Evolutionary conservation across 2,888 invertebrate genomes (phyloP), one percentile per base, ranked within the genome.

Genomic region (Temnothorax unifasciatus): DNA sequence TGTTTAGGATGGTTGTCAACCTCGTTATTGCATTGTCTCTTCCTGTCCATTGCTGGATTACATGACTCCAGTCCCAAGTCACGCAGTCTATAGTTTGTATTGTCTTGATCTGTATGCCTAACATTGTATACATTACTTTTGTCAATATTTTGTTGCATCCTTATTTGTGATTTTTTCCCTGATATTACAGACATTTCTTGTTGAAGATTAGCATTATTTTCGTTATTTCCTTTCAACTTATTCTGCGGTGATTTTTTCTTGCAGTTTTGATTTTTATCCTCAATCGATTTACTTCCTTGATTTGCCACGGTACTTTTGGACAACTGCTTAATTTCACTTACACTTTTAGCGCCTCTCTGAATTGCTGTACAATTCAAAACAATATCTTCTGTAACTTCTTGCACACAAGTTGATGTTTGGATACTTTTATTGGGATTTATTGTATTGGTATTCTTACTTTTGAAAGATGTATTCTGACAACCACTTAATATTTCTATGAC

Each of bases 301-400:
- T 41, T 21, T 18, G 34, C 3, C 3, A 18, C 8, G 1, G 11
- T 8, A 13, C 4, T 47, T 59, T 59, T 81, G 1, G 69, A 69
- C 4, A 92, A 79, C 74, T 88, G 73, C 75, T 73, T 88, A 75
- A 93, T 92, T 69, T 93, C 92, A n/a, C 83, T 84, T 50, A 93
- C 61, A 69, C 74, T 93, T 1, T 86, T 76, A 34, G 85, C 91
- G 21, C 89, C 82, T 86, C 82, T 92, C 64, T 90, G 91, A 21
- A 92, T 59, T 63, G 82, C 81, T 57, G 93, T 91, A 59, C 92
- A 94, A 86, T 94, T 94, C 15, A 94, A 74, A 75, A 92, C 73
- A 59, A 93, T 85, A 76, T 92, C 87, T 50, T 85, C 47, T n/a
- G 13, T 11, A 6, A 38, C 2, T 34, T 73, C 50, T 5, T 57